Base-by-base conservation (phyloP, 2,888 invertebrate species). In the Labia minor region DNA sequence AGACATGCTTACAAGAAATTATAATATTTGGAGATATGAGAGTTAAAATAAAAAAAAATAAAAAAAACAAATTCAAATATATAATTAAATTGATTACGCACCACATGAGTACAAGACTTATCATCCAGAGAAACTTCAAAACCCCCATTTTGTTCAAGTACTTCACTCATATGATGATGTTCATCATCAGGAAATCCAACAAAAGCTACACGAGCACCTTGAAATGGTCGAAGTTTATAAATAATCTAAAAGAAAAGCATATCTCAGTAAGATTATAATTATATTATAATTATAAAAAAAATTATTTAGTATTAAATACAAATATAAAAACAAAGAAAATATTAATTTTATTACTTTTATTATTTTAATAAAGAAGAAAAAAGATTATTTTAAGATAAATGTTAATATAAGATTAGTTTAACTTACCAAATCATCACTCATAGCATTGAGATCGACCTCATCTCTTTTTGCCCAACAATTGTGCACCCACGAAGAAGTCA, bases 141-240 rank as follows among this genome's bases (percentile, higher is more conserved):
- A 67, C 93, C 94, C 74, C 92, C 92, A 80, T 95, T 95, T 75
- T 87, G 86, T 73, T 87, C 82, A 68, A 95, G 83, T 72, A 95
- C 86, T 76, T 95, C 93, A 69, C 88, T 87, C 95, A 96, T 95
- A 76, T 95, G 94, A 74, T 86, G 86, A 75, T 89, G 87, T 78
- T 96, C 96, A 73, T 94, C 93, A 69, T 87, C 86, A 1, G 90
- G 86, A 79, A 96, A 96, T 4, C 95, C 95, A 74, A 89, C 83
- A 78, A 96, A 95, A 77, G 90, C 90, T 64, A 96, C 87, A 73
- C 86, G 85, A 67, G 91, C 88, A 21, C 92, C 92, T 76, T 89
- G 88, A 77, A 96, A 95, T 67, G 92, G 92, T 78, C 89, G 91
- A 71, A 95, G 77, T 75, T 88, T 89, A 80, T 89, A 87, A 71